Conservation (phyloP, 2,888 invertebrate genomes). For the Hydroisotoma schaefferi region DNA sequence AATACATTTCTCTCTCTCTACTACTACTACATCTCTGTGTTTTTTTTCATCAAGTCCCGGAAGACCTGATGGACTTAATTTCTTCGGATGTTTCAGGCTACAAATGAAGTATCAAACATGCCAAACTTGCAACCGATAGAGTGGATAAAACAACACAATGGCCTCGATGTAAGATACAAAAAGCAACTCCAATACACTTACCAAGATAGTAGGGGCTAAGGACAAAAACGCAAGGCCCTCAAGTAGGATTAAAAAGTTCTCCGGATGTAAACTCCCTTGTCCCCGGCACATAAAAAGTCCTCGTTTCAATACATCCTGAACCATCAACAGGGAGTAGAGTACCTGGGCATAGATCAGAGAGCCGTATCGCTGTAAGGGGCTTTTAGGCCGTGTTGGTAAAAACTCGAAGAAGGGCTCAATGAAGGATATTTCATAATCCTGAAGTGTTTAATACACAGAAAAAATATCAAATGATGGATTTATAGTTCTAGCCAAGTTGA, state of each 20-base stretch:
- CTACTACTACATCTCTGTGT: too few relatives aligned
- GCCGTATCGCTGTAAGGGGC: conserved; percentile 34
- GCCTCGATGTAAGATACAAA: too few relatives aligned
- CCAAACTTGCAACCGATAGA: too few relatives aligned
- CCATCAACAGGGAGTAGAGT: conserved; percentile 27
- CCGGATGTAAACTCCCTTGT: conserved; percentile 28
- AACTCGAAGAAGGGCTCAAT: conserved; percentile 36
- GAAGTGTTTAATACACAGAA: conserved; percentile 9
- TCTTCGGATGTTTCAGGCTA: too few relatives aligned
- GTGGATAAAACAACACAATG: too few relatives aligned
- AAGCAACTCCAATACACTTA: too few relatives aligned
- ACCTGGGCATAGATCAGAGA: conserved; percentile 34
- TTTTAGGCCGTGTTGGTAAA: conserved; percentile 35
- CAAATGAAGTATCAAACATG: too few relatives aligned
- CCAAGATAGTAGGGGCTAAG: conserved; percentile 34
- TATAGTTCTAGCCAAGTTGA: too few relatives aligned
- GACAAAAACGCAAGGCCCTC: conserved; percentile 30
- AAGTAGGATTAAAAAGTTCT: conserved; percentile 37
- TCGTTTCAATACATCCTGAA: conserved; percentile 24
- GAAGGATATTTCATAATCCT: conserved; percentile 42
- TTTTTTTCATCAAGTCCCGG: too few relatives aligned
- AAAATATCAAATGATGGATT: too few relatives aligned
- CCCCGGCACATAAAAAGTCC: conserved; percentile 20
- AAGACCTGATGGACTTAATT: too few relatives aligned
- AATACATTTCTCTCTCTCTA: too few relatives aligned